Evolutionary conservation across 2,888 invertebrate species (phyloP).

Genomic region (Trachelus stipa): DNA sequence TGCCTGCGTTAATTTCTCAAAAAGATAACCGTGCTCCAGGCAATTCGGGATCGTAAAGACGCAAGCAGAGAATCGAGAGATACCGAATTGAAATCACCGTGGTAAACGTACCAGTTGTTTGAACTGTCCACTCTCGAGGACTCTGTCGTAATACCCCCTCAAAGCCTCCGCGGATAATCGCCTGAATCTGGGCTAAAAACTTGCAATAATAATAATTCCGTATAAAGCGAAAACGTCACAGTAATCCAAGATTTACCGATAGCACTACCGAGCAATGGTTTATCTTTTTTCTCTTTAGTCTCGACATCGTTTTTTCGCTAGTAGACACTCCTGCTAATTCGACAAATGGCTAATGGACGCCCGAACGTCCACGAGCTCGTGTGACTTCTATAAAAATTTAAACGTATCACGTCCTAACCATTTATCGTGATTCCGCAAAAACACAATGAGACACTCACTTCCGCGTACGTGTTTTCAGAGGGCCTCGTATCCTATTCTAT

Average conservation of each 20-base stretch:
- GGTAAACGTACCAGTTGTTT: neutral
- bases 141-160: neutral
- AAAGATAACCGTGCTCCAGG: neutral
- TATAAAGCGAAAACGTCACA: neutral
- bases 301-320: neutral
- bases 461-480: constrained; percentile 69
- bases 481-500: constrained; percentile 83
- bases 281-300: neutral
- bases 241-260: neutral
- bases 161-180: neutral
- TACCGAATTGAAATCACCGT: neutral
- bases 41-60: neutral
- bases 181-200: neutral
- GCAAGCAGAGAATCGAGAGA: neutral
- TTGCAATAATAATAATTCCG: neutral
- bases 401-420: neutral
- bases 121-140: neutral
- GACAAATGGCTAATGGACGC: neutral
- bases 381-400: neutral
- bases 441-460: neutral
- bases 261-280: neutral
- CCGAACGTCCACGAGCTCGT: neutral
- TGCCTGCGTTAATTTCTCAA: neutral
- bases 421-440: neutral
- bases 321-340: neutral